A percentile compares a stretch with the other conserved stretches of the same genome.
Conservation (phyloP, 2,888 invertebrate genomes). For the Orthosia incerta region DNA sequence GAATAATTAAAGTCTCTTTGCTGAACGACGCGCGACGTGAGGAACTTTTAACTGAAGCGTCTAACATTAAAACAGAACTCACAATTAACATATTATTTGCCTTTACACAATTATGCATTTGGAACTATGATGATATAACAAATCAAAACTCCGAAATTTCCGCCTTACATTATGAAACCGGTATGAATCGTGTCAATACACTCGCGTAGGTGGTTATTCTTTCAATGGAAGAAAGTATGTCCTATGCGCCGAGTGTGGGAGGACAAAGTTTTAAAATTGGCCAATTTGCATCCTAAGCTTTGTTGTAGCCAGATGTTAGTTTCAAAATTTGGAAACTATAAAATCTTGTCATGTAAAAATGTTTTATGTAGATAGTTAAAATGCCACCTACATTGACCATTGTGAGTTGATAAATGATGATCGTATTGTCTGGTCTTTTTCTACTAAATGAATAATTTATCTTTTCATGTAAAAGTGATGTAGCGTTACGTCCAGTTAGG, state of each 20-base stretch:
- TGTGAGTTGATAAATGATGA: conserved; percentile 49
- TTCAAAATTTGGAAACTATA: conserved; percentile 41
- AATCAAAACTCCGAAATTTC: conserved; percentile 81
- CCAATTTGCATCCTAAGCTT: conserved; percentile 73
- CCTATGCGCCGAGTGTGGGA: conserved; percentile 70
- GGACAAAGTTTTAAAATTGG: conserved; percentile 69
- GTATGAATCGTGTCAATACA: conserved; percentile 84
- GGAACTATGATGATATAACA: conserved; percentile 79
- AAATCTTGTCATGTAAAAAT: conserved; percentile 32
- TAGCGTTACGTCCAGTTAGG: conserved; percentile 64
- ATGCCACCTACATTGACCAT: conserved; percentile 50
- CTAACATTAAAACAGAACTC: conserved; percentile 18
- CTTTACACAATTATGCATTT: conserved; percentile 70
- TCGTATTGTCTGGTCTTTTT: conserved; percentile 47
- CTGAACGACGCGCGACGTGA: background rate
- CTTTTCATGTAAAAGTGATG: conserved; percentile 27
- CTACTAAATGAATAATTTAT: conserved; percentile 23
- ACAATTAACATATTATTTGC: conserved; percentile 69
- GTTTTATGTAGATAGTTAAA: conserved; percentile 34
- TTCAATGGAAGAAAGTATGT: conserved; percentile 87
- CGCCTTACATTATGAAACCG: conserved; percentile 85
- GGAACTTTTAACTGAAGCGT: conserved; percentile 22
- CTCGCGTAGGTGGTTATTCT: conserved; percentile 83
- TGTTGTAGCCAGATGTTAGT: conserved; percentile 44
- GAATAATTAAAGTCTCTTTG: conserved; percentile 34